Percentiles rank a stretch among this genome's conserved stretches.
These are phyloP conservation scores for Pseudachorutes palmiensis DNA, from an alignment of 1,140 invertebrate genomes.

Conservation along the genomic window DNA sequence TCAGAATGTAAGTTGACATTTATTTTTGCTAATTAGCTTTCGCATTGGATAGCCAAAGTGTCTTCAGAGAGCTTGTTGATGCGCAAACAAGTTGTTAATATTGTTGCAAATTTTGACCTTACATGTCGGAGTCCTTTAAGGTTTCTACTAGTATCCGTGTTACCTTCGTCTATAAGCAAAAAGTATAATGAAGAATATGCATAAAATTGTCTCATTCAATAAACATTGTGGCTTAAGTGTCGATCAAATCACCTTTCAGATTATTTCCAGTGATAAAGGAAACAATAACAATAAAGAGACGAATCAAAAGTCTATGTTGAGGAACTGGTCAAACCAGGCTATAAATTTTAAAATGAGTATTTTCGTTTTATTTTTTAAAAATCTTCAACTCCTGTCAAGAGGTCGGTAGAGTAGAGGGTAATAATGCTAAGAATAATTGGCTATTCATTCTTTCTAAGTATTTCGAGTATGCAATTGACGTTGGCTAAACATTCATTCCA, in stretches of 20 bases:
- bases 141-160: not conserved
- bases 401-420: not conserved
- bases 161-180: not conserved
- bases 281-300: not conserved
- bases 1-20: not conserved
- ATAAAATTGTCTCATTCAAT: conserved; percentile 24
- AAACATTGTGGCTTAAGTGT: conserved; percentile 11
- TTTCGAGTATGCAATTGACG: not conserved
- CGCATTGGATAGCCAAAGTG: not conserved
- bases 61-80: not conserved
- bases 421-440: not conserved
- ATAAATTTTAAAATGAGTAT: conserved; percentile 31
- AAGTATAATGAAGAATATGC: not conserved
- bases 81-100: not conserved
- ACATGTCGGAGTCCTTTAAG: not conserved
- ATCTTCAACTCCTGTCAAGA: not conserved
- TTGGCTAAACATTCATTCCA: not conserved
- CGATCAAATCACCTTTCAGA: not conserved
- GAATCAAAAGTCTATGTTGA: not conserved
- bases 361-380: conserved; percentile 24
- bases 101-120: not conserved
- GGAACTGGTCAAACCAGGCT: conserved; percentile 28
- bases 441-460: not conserved
- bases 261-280: not conserved
- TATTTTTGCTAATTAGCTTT: not conserved